phyloP scores from a whole-genome alignment of 2,797 vertebrate genomes.

The Tachyglossus aculeatus region DNA sequence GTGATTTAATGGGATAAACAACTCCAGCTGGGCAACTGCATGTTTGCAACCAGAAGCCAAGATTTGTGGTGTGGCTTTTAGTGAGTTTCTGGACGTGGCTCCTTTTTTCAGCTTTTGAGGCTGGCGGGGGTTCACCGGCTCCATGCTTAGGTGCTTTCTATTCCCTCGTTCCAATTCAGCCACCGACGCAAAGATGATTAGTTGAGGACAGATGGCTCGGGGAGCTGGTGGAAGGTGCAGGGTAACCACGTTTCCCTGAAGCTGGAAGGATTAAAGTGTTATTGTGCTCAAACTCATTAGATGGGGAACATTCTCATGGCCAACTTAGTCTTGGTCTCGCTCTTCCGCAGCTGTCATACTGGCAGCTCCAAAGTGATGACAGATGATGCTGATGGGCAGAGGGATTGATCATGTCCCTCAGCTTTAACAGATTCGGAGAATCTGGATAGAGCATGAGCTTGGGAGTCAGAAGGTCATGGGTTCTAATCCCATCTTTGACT shows the following conservation, averaged over 20 bases:
- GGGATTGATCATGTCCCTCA: slow-evolving; percentile 17
- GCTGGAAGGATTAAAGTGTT: slow-evolving; percentile 40
- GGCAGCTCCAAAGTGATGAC: slow-evolving; percentile 40
- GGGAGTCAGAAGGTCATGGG: too few species aligned
- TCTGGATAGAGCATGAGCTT: too few species aligned
- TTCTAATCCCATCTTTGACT: too few species aligned
- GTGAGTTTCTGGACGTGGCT: slow-evolving; percentile 22
- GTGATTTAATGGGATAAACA: slow-evolving; percentile 14
- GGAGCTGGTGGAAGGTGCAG: slow-evolving; percentile 42
- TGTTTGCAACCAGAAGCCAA: slow-evolving; percentile 6
- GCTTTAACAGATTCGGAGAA: slow-evolving; percentile 36
- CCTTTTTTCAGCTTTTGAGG: background rate
- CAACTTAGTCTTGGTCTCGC: slow-evolving; percentile 45
- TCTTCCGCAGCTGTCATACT: slow-evolving; percentile 60
- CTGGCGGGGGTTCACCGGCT: slow-evolving; percentile 6
- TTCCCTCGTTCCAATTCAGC: slow-evolving; percentile 21
- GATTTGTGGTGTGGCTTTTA: slow-evolving; percentile 22
- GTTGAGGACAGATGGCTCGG: slow-evolving; percentile 68
- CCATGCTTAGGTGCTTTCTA: background rate
- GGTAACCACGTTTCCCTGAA: slow-evolving; percentile 53
- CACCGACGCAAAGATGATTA: slow-evolving; percentile 35
- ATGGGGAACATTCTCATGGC: slow-evolving; percentile 65
- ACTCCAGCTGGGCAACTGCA: background rate
- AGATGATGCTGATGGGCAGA: slow-evolving; percentile 55
- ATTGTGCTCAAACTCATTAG: slow-evolving; percentile 64